These are phyloP conservation scores for Silurus glanis DNA, from an alignment of 2,113 vertebrate species.

Conservation along the genomic window DNA sequence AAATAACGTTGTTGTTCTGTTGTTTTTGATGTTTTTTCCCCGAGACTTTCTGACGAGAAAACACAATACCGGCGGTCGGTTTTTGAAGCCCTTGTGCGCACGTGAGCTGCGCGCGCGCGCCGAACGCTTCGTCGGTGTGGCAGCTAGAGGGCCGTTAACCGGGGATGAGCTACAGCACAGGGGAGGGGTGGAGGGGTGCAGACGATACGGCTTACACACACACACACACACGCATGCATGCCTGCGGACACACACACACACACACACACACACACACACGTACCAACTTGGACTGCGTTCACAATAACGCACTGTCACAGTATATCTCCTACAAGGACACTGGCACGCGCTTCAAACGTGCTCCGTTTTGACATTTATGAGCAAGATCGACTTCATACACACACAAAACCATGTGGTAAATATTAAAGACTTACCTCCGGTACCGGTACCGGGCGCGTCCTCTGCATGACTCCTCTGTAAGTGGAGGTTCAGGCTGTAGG, in stretches of 20 bases:
- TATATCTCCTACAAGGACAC: not conserved
- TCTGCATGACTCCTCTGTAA: constrained; percentile 36
- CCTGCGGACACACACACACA: not conserved
- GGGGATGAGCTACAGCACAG: constrained; percentile 58
- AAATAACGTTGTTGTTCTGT: too few relatives aligned
- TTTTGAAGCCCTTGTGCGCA: constrained; percentile 46
- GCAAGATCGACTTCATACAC: not conserved
- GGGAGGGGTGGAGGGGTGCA: constrained; percentile 26
- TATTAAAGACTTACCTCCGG: constrained; percentile 64
- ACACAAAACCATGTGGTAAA: not conserved
- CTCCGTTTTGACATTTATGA: not conserved
- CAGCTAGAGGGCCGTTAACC: constrained; percentile 61
- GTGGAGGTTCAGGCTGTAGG: not conserved
- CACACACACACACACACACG: not conserved
- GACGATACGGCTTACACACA: constrained; percentile 14
- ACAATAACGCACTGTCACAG: not conserved
- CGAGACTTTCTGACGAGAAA: not conserved
- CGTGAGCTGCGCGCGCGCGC: constrained; percentile 64
- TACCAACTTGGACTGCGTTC: not conserved
- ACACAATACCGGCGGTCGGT: not conserved
- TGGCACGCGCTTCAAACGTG: not conserved
- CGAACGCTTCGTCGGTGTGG: constrained; percentile 69
- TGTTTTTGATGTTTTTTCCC: not conserved
- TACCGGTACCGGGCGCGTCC: constrained; percentile 49
- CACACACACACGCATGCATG: not conserved